These are phyloP conservation scores for Rhinella marina DNA, from an alignment of 2,797 vertebrate species.

Conservation along the genomic window DNA sequence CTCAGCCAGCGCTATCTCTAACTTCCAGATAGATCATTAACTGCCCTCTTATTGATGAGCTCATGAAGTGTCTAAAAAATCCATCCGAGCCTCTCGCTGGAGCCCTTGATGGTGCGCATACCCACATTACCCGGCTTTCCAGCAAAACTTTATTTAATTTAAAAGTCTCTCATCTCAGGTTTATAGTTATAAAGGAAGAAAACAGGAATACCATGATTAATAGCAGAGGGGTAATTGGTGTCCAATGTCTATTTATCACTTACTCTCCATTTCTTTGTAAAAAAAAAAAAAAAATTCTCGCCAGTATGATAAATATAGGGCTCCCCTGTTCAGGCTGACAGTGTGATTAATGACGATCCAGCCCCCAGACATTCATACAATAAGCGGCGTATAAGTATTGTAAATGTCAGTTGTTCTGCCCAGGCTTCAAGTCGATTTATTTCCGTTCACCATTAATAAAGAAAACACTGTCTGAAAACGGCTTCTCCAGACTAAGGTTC, in stretches of 20 bases:
- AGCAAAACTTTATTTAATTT: conserved; percentile 65
- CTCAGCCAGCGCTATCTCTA: conserved; percentile 29
- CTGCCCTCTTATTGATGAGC: conserved; percentile 59
- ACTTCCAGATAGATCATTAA: conserved; percentile 54
- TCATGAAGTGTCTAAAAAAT: conserved; percentile 54
- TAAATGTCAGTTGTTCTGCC: conserved; percentile 72
- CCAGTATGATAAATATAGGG: conserved; percentile 74
- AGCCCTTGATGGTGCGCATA: conserved; percentile 19
- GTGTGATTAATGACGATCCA: conserved; percentile 80
- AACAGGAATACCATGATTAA: conserved; percentile 74
- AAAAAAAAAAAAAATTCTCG: conserved; percentile 61
- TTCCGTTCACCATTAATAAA: conserved; percentile 64
- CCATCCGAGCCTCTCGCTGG: conserved; percentile 28
- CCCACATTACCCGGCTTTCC: conserved; percentile 37
- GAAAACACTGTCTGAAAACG: conserved; percentile 55
- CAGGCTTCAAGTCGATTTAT: conserved; percentile 66
- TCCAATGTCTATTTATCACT: conserved; percentile 75
- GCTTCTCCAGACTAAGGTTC: conserved; percentile 18
- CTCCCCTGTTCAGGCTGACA: conserved; percentile 71
- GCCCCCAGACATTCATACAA: conserved; percentile 76
- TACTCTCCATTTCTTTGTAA: conserved; percentile 71
- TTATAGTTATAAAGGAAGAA: conserved; percentile 61
- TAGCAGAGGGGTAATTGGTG: conserved; percentile 72
- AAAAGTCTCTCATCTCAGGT: conserved; percentile 40
- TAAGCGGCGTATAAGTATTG: conserved; percentile 73